Percentiles rank a stretch among this genome's conserved stretches.
phyloP scores from a whole-genome alignment of 2,797 vertebrate species.

The Bovichtus diacanthus region DNA sequence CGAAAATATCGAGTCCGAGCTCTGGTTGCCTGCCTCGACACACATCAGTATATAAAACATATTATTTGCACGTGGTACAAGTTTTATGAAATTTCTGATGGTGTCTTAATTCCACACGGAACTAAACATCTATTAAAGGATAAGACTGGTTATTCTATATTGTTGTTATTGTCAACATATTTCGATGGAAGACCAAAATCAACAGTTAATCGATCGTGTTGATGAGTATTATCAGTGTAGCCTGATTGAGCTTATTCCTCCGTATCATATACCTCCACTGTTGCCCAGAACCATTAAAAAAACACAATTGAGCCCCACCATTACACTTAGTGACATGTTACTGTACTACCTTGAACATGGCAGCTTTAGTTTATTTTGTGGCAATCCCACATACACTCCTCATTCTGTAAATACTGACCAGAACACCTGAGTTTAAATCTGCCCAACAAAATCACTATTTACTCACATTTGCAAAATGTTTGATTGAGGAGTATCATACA shows the following conservation, averaged over 20 bases:
- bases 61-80: background rate
- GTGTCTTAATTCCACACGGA: background rate
- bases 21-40: accelerated
- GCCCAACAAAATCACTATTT: background rate
- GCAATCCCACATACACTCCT: background rate
- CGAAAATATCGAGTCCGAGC: background rate
- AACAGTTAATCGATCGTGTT: background rate
- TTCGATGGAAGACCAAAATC: background rate
- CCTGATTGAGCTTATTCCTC: background rate
- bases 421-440: background rate
- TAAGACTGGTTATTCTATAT: background rate
- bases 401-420: background rate
- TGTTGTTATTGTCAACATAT: background rate
- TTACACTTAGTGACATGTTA: background rate
- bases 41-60: background rate
- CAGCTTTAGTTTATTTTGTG: background rate
- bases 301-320: background rate
- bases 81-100: background rate
- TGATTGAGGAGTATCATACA: background rate
- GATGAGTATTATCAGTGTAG: background rate
- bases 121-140: background rate
- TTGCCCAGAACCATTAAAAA: background rate
- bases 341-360: background rate
- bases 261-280: background rate
- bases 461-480: background rate